phyloP scores from a whole-genome alignment of 1,140 invertebrate species.

The Apis cerana region DNA sequence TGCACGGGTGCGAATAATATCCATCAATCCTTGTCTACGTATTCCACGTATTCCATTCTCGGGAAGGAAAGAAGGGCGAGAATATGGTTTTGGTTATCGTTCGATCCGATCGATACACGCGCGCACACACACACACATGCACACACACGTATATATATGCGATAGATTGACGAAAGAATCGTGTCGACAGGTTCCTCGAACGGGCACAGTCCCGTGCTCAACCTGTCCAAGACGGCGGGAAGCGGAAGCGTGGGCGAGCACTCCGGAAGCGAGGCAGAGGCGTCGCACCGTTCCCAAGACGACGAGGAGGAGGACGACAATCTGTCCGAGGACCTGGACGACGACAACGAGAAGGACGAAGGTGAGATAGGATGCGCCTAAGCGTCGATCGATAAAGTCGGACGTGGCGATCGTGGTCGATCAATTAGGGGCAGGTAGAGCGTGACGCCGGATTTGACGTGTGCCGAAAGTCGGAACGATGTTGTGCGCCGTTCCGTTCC shows the following conservation, averaged over 20 bases:
- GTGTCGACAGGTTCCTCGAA: constrained; percentile 87
- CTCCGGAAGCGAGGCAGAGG: constrained; percentile 84
- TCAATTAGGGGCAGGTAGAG: constrained; percentile 53
- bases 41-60: background rate
- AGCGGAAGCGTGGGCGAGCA: constrained; percentile 85
- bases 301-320: constrained; percentile 90
- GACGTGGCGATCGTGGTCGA: constrained; percentile 41
- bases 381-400: constrained; percentile 30
- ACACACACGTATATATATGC: too few relatives aligned
- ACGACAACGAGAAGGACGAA: constrained; percentile 93
- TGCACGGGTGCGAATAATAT: constrained; percentile 78
- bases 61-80: too few relatives aligned
- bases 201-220: constrained; percentile 94
- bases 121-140: too few relatives aligned
- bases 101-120: too few relatives aligned
- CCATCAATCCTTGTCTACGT: constrained; percentile 72
- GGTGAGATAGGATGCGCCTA: constrained; percentile 78
- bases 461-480: constrained; percentile 59
- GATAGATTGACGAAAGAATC: background rate
- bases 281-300: constrained; percentile 84
- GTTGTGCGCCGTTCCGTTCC: constrained; percentile 37
- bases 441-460: constrained; percentile 55
- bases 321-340: constrained; percentile 88
- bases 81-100: too few relatives aligned
- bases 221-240: constrained; percentile 92